phyloP scores from a whole-genome alignment of 2,888 invertebrate genomes.

The Acronicta alni region DNA sequence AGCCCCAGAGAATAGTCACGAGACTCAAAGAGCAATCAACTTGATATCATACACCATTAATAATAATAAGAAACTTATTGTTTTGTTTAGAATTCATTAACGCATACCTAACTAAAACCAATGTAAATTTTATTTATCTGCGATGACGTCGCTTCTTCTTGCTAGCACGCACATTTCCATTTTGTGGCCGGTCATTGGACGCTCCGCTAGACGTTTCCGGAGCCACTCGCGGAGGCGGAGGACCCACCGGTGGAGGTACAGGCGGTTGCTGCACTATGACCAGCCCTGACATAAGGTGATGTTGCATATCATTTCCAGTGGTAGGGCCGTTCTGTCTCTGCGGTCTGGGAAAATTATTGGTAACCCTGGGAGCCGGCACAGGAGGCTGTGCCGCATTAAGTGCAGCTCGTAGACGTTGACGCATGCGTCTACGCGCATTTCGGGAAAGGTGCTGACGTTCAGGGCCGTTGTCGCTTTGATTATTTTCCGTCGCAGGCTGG shows the following conservation, averaged over 20 bases:
- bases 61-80: constrained; percentile 57
- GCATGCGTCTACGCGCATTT: constrained; percentile 78
- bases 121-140: constrained; percentile 68
- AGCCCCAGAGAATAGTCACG: constrained; percentile 70
- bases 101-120: constrained; percentile 47
- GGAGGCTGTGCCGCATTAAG: constrained; percentile 63
- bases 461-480: constrained; percentile 34
- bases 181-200: constrained; percentile 59
- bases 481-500: constrained; percentile 41
- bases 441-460: constrained; percentile 66
- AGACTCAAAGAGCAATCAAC: constrained; percentile 70
- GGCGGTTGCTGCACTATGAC: constrained; percentile 38
- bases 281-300: constrained; percentile 40
- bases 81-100: constrained; percentile 50
- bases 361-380: constrained; percentile 38
- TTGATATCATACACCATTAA: constrained; percentile 62
- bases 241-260: constrained; percentile 34
- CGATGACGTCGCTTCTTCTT: constrained; percentile 82
- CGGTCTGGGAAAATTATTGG: constrained; percentile 23
- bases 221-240: constrained; percentile 49
- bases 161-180: constrained; percentile 67
- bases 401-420: constrained; percentile 73
- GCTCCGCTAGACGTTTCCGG: constrained; percentile 57
- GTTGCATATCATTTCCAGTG: constrained; percentile 27
- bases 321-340: constrained; percentile 58